Evolutionary conservation across 2,888 invertebrate species (phyloP), one percentile per base, ranked within the genome.

Genomic region (Chymomyza amoena): DNA sequence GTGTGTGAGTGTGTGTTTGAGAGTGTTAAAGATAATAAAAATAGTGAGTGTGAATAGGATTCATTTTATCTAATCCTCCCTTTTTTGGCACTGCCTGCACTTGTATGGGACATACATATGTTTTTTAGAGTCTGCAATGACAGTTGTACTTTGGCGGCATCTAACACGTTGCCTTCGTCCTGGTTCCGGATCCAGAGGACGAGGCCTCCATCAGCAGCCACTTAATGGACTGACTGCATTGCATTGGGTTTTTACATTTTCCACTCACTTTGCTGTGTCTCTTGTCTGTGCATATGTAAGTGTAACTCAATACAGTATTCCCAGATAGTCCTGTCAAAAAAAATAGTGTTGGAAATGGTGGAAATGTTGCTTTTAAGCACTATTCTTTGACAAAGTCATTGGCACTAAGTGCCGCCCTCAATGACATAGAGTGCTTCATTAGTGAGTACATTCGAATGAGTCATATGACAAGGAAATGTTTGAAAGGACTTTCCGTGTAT

Each of bases 41-140:
- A 25, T 25, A 25, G 25, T 25, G 68, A 68, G 68, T 76, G 69
- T 66, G 72, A 75, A 75, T 79, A 77, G 77, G n/a, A 72, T 79
- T 57, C 20, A 13, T 25, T 20, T 18, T 25, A 54, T 18, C 54
- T 54, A 18, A 54, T 54, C 15, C 54, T 18, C 54, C 18, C 18
- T 54, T 18, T 56, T 32, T 32, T 32, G 32, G 7, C 32, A 32
- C 32, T 32, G 9, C 32, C 39, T 10, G 6, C 39, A 15, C 39
- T 45, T 1, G 13, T 13, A 25, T 13, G 57, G 57, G 57, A 57
- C 57, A 57, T n/a, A n/a, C n/a, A n/a, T 28, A 13, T 57, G 28
- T 18, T 25, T 57, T 18, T 57, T 25, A 57, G 57, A 10, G 2
- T 20, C 54, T 54, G 54, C 20, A 1, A 54, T 54, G 54, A 54